phyloP scores from a whole-genome alignment of 2,888 invertebrate genomes.

The Amphiduros pacificus region DNA sequence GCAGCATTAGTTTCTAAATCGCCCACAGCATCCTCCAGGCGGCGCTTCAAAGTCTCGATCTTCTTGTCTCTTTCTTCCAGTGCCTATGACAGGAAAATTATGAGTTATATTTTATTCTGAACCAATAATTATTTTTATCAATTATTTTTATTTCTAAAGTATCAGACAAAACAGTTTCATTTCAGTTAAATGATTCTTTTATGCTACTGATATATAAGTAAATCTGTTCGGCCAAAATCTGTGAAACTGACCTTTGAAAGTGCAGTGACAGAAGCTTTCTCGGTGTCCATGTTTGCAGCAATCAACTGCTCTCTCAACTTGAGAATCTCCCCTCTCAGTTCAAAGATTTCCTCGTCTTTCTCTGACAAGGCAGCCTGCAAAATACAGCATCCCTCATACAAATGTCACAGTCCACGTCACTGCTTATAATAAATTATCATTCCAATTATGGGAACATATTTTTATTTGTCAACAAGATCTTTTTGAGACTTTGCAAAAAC shows the following conservation, averaged over 20 bases:
- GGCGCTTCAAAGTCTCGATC: constrained; percentile 73
- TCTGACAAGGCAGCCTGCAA: constrained; percentile 64
- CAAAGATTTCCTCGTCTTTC: constrained; percentile 73
- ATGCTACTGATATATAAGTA: too few species aligned
- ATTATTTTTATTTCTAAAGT: too few species aligned
- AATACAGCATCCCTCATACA: too few species aligned
- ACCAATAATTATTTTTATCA: too few species aligned
- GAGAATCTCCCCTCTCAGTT: constrained; percentile 64
- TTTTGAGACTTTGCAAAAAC: too few species aligned
- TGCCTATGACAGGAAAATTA: not conserved
- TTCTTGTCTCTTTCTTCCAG: constrained; percentile 68
- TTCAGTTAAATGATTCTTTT: too few species aligned
- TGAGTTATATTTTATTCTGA: not conserved
- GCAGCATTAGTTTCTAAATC: constrained; percentile 67
- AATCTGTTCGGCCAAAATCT: too few species aligned
- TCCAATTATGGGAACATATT: too few species aligned
- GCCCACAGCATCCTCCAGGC: constrained; percentile 68
- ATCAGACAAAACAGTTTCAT: too few species aligned
- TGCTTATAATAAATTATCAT: too few species aligned
- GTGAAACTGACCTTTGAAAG: constrained; percentile 54
- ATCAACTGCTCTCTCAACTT: constrained; percentile 57
- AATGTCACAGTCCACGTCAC: too few species aligned
- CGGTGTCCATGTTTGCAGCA: constrained; percentile 59
- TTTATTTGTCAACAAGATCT: too few species aligned
- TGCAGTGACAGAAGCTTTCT: constrained; percentile 58